Evolutionary conservation across 2,888 invertebrate genomes (phyloP).

Genomic region (Trachelus iudaicus): DNA sequence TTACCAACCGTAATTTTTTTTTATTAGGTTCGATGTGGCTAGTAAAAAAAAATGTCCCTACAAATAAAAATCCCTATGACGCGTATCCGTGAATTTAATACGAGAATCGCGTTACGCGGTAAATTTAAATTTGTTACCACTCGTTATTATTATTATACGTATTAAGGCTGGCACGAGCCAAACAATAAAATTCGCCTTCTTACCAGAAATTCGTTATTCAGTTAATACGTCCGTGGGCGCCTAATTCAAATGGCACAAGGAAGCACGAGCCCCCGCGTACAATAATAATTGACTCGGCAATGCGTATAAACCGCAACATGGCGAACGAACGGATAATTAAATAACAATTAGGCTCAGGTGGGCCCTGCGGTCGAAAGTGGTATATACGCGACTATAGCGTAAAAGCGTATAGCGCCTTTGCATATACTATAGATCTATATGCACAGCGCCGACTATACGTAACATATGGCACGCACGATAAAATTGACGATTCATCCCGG

Average conservation of each 20-base stretch:
- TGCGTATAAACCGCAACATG: slow-evolving; percentile 60
- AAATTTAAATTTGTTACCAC: not conserved
- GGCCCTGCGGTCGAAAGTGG: slow-evolving; percentile 37
- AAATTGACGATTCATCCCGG: slow-evolving; percentile 52
- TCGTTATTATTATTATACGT: not conserved
- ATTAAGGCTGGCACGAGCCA: not conserved
- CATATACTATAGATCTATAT: slow-evolving; percentile 9
- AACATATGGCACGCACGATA: slow-evolving; percentile 31
- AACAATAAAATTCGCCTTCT: not conserved
- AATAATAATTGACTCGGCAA: slow-evolving; percentile 57
- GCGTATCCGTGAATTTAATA: not conserved
- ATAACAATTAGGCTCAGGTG: slow-evolving; percentile 60
- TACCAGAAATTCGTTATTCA: not conserved
- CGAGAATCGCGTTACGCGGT: not conserved
- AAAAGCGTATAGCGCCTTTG: slow-evolving; percentile 21
- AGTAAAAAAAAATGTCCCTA: not conserved
- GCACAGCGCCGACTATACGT: slow-evolving; percentile 19
- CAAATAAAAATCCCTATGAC: not conserved
- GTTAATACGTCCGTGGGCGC: not conserved
- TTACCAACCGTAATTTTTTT: not conserved
- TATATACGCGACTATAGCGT: slow-evolving; percentile 5
- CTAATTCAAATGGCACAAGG: not conserved
- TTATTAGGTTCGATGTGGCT: not conserved
- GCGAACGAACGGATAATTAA: slow-evolving; percentile 59
- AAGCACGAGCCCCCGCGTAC: not conserved